Conservation (phyloP, 2,888 invertebrate genomes). For the Sarcophaga carnaria region DNA sequence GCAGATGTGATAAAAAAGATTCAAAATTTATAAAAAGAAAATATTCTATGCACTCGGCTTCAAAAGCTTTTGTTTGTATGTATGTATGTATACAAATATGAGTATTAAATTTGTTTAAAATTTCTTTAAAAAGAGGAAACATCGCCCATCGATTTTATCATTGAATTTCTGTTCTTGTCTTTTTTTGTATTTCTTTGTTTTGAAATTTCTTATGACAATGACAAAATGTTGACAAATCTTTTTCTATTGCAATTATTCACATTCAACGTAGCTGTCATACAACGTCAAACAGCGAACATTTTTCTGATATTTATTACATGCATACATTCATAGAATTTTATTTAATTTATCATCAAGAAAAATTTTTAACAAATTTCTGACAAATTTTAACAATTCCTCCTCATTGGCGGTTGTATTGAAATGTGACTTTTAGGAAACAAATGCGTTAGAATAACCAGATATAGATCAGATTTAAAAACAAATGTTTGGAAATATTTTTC, state of each 20-base stretch:
- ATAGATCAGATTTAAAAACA: no score
- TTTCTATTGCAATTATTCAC: conserved; percentile 32
- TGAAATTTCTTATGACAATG: conserved; percentile 29
- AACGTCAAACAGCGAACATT: not conserved
- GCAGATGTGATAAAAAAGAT: conserved; percentile 49
- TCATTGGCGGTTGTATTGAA: no score
- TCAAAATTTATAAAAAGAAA: not conserved
- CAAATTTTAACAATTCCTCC: no score
- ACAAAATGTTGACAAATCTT: conserved; percentile 50
- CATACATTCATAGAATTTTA: not conserved
- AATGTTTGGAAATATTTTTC: no score
- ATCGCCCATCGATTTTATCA: not conserved
- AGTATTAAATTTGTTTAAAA: not conserved
- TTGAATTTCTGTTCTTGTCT: not conserved
- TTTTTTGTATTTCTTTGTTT: not conserved
- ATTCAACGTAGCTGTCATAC: not conserved
- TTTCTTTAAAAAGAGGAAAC: not conserved
- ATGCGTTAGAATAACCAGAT: no score
- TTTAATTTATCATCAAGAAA: no score
- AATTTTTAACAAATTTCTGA: no score
- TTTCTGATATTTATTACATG: not conserved
- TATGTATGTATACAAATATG: not conserved
- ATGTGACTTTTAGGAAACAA: no score
- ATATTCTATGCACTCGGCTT: no score
- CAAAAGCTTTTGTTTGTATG: no score